These are phyloP conservation scores for Morelia viridis DNA, from an alignment of 2,797 vertebrate genomes.

Conservation along the genomic window DNA sequence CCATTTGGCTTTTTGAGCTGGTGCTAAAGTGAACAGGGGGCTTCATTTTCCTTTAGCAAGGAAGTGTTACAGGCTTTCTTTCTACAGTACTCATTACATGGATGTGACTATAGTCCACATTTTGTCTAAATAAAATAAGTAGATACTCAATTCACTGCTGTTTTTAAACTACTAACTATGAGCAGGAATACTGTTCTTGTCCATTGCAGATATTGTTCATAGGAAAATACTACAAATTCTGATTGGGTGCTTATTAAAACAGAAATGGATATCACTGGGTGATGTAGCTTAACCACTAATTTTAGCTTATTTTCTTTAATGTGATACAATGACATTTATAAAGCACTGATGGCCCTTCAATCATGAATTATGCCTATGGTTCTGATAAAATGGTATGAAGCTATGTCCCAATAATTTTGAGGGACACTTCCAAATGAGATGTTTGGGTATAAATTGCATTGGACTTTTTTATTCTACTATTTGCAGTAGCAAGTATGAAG, in stretches of 20 bases:
- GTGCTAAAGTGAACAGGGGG: constrained; percentile 43
- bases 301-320: constrained; percentile 43
- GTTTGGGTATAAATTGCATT: constrained; percentile 14
- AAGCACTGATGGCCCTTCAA: constrained; percentile 47
- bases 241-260: constrained; percentile 51
- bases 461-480: constrained; percentile 34
- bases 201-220: constrained; percentile 37
- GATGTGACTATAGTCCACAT: not conserved
- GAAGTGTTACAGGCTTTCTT: constrained; percentile 1
- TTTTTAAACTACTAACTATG: not conserved
- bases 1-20: not conserved
- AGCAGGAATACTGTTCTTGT: constrained; percentile 36
- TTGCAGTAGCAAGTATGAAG: constrained; percentile 17
- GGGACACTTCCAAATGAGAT: not conserved
- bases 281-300: constrained; percentile 44
- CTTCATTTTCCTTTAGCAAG: not conserved
- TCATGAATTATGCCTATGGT: constrained; percentile 8
- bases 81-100: fast-evolving
- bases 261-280: constrained; percentile 23
- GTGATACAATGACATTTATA: constrained; percentile 1
- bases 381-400: not conserved
- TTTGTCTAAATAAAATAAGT: constrained; percentile 13
- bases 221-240: constrained; percentile 38
- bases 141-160: not conserved
- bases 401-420: not conserved